These are phyloP conservation scores for Fulmarus glacialis DNA, from an alignment of 2,113 vertebrate species.

Conservation along the genomic window DNA sequence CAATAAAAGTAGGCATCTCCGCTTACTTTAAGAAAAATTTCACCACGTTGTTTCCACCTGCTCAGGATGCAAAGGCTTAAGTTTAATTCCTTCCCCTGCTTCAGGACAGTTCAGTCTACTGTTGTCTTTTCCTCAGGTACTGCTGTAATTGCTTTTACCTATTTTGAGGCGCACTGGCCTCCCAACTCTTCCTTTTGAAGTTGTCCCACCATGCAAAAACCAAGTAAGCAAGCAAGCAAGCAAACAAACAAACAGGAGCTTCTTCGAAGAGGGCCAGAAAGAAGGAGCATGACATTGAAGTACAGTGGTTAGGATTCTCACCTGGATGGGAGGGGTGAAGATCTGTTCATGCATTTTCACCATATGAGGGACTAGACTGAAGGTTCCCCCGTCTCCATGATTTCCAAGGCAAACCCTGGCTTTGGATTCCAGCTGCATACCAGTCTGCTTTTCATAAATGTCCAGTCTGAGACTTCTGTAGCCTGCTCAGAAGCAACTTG, in stretches of 20 bases:
- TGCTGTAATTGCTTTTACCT: neutral
- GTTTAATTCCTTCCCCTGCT: neutral
- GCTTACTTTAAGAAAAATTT: neutral
- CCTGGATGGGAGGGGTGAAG: neutral
- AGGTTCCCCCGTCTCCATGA: neutral
- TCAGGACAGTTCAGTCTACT: neutral
- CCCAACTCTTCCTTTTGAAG: neutral
- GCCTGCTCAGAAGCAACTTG: neutral
- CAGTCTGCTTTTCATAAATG: neutral
- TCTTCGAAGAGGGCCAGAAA: neutral
- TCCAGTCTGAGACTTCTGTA: neutral
- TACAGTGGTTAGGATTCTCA: neutral
- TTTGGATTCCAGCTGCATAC: neutral
- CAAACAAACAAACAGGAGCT: neutral
- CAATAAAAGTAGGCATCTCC: neutral
- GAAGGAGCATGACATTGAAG: neutral
- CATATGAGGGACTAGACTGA: neutral
- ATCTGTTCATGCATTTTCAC: neutral
- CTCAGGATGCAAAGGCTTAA: neutral
- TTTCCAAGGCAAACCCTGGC: neutral
- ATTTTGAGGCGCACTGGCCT: neutral
- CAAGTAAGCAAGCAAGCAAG: neutral
- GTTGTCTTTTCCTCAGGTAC: neutral
- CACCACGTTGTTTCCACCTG: neutral
- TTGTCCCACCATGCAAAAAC: neutral